Evolutionary conservation across 1,140 invertebrate genomes (phyloP).

Genomic region (Pomacea maculata): DNA sequence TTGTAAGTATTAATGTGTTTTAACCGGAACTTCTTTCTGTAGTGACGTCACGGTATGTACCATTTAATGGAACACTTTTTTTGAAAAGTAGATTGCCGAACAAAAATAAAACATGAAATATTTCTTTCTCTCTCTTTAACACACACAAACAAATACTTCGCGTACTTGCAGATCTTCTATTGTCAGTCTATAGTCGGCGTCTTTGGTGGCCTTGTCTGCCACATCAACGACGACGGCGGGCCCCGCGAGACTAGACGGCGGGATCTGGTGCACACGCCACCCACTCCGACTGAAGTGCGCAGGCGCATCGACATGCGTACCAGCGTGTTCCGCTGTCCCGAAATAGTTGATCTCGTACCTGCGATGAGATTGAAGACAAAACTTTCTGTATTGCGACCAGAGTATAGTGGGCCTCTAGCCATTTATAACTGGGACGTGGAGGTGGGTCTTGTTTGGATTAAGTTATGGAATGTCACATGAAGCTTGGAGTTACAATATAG

Average conservation of each 20-base stretch:
- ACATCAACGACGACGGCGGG: constrained; percentile 40
- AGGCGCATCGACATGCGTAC: constrained; percentile 37
- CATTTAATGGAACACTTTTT: not conserved
- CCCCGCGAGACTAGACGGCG: constrained; percentile 30
- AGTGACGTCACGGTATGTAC: not conserved
- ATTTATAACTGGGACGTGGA: not conserved
- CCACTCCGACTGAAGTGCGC: constrained; percentile 31
- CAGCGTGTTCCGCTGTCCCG: constrained; percentile 23
- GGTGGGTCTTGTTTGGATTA: not conserved
- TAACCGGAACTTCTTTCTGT: not conserved
- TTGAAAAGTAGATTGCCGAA: not conserved
- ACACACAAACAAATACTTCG: not conserved
- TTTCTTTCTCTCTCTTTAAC: not conserved
- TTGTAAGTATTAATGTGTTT: not conserved
- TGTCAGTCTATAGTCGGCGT: constrained; percentile 40
- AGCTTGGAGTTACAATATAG: not conserved
- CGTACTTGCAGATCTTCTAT: constrained; percentile 35
- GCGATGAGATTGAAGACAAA: not conserved
- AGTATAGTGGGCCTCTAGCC: not conserved
- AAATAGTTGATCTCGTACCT: constrained; percentile 31
- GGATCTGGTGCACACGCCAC: constrained; percentile 36
- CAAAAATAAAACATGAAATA: not conserved
- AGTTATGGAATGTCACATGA: not conserved
- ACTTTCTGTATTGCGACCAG: no score
- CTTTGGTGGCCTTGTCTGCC: constrained; percentile 27